phyloP scores from a whole-genome alignment of 2,888 invertebrate genomes.

The Drosophila anceps region DNA sequence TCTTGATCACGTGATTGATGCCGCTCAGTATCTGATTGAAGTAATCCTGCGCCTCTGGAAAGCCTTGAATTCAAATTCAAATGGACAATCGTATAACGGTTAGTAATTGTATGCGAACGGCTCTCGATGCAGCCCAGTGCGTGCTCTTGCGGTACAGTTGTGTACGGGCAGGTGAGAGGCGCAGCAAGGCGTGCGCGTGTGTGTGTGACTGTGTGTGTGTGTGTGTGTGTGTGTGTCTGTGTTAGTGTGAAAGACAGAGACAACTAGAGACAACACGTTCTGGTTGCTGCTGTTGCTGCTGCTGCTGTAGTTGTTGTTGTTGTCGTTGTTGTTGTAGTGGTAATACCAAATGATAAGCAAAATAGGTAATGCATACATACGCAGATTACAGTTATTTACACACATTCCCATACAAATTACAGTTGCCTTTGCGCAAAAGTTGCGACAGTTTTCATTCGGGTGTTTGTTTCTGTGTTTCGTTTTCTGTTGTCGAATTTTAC shows the following conservation, averaged over 20 bases:
- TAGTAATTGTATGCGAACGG: conserved; percentile 18
- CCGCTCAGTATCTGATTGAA: conserved; percentile 92
- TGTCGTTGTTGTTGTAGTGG: conserved; percentile 18
- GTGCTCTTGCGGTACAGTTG: conserved; percentile 9
- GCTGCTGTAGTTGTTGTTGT: conserved; percentile 14
- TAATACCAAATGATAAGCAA: conserved; percentile 25
- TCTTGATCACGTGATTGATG: conserved; percentile 93
- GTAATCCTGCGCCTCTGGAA: conserved; percentile 91
- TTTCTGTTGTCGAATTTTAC: conserved; percentile 5
- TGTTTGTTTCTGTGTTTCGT: neutral
- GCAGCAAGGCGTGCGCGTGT: neutral
- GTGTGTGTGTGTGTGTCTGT: neutral
- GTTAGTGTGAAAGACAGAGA: conserved; percentile 1
- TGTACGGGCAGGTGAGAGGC: conserved; percentile 3
- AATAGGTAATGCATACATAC: conserved; percentile 51
- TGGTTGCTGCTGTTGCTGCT: conserved; percentile 21
- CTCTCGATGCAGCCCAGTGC: conserved; percentile 21
- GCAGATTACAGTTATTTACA: conserved; percentile 65
- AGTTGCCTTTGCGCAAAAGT: conserved; percentile 39
- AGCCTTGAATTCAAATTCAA: conserved; percentile 85
- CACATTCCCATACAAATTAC: conserved; percentile 60
- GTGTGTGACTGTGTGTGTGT: conserved; percentile 4
- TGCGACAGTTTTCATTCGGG: conserved; percentile 1
- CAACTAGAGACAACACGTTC: conserved; percentile 13
- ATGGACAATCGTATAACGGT: conserved; percentile 4